Evolutionary conservation across 1,140 invertebrate species (phyloP), one percentile per base, ranked within the genome.

Genomic region (Nymphalis io): DNA sequence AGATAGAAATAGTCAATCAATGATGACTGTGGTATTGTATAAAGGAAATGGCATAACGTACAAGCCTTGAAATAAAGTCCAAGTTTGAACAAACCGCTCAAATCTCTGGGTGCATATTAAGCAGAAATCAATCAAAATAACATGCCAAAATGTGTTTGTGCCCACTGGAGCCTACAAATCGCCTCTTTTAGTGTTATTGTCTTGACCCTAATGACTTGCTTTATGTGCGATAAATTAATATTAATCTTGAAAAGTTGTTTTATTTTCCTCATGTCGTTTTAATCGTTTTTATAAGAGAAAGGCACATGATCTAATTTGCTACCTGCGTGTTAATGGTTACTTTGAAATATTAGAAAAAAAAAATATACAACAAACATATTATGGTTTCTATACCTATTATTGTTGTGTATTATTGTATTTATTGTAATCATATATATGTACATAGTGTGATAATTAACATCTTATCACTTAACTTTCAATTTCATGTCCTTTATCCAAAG

Each of bases 51-150:
- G 8, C 42, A 61, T 16, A 42, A 55, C 57, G n/a, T 66, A 66
- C 46, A 61, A 3, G 6, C 42, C 10, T 53, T 10, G 16, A 3
- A 38, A 73, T 71, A 83, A 33, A 55, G 72, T 68, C 42, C 38
- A 74, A 42, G 72, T 51, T 76, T 21, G 63, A 65, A 51, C 38
- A 57, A 70, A 62, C 3, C 12, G 39, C 69, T 16, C 58, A 73
- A 76, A 74, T 75, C 77, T 65, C 71, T 61, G 72, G 76, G 75
- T 80, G 60, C 73, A 75, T 79, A 83, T 83, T 84, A 84, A 76
- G 70, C 70, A 60, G 60, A 75, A 76, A 85, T 85, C 78, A 79
- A 82, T 85, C 81, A 83, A 80, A 80, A 85, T 68, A 73, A 68
- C 74, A 73, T 76, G 74, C 74, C 68, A 76, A 82, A 76, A 70